Conservation (phyloP, 1,140 invertebrate genomes). For the Eriocheir sinensis region DNA sequence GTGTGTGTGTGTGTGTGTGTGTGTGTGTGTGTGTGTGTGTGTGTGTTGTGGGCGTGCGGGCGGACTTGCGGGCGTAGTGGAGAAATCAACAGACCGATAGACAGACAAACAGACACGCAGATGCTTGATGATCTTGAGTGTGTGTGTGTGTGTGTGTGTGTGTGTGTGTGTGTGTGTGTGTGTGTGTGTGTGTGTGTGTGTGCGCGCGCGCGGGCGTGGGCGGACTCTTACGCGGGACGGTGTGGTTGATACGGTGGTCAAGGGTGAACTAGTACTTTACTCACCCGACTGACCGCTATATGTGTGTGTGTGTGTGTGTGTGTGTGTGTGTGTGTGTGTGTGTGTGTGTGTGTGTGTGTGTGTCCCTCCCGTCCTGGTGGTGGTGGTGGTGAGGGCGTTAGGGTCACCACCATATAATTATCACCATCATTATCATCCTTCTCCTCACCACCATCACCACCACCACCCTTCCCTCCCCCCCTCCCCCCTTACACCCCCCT, state of each 20-base stretch:
- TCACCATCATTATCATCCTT: not conserved
- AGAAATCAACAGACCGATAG: no score
- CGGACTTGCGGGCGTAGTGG: not conserved
- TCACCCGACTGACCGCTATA: slow-evolving; percentile 20
- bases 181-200: slow-evolving; percentile 3
- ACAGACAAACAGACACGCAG: no score
- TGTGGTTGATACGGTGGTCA: slow-evolving; percentile 20
- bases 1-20: slow-evolving; percentile 22
- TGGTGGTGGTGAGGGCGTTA: not conserved
- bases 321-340: slow-evolving; percentile 22
- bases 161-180: slow-evolving; percentile 21
- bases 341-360: slow-evolving; percentile 22
- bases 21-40: not conserved
- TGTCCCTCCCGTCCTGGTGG: not conserved
- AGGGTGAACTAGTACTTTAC: slow-evolving; percentile 12
- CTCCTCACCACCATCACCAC: not conserved
- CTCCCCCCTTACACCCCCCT: not conserved
- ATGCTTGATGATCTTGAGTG: not conserved
- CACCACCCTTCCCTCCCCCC: not conserved
- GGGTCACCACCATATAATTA: not conserved
- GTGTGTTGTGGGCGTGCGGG: not conserved
- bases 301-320: slow-evolving; percentile 22
- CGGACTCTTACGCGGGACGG: not conserved
- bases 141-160: slow-evolving; percentile 12
- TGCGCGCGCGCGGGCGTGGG: not conserved